Evolutionary conservation across 2,888 invertebrate genomes (phyloP).

Genomic region (Noctua janthina): DNA sequence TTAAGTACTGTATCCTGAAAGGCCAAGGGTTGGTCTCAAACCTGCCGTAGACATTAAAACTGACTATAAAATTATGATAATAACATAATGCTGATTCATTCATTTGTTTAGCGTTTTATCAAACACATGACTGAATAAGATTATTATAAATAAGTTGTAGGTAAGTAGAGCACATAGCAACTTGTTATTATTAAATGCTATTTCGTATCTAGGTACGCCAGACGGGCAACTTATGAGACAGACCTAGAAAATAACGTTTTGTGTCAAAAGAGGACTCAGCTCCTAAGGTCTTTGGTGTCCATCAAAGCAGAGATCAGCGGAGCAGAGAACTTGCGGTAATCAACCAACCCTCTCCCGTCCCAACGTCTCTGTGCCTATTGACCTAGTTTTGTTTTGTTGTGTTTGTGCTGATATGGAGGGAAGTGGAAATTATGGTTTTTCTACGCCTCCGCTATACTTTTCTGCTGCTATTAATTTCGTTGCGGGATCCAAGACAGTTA

Average conservation of each 20-base stretch:
- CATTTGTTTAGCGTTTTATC: constrained; percentile 27
- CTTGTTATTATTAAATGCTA: not conserved
- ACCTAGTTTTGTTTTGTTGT: no score
- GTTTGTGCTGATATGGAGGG: no score
- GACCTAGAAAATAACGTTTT: no score
- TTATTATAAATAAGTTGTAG: constrained; percentile 16
- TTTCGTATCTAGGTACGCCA: not conserved
- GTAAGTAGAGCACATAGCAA: constrained; percentile 30
- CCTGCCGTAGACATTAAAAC: not conserved
- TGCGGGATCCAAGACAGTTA: no score
- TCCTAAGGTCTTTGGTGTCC: not conserved
- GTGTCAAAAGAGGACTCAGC: not conserved
- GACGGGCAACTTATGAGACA: not conserved
- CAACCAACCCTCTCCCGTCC: not conserved
- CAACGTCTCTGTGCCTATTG: no score
- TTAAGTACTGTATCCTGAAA: not conserved
- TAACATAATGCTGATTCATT: constrained; percentile 12
- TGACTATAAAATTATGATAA: constrained; percentile 6
- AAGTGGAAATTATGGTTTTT: no score
- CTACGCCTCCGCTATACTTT: no score
- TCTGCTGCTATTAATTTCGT: no score
- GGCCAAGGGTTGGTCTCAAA: not conserved
- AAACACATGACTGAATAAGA: constrained; percentile 22
- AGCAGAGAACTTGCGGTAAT: no score
- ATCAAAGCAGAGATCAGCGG: not conserved